Percentiles rank a stretch among this genome's conserved stretches.
phyloP scores from a whole-genome alignment of 2,888 invertebrate genomes.

The Metalampra italica region DNA sequence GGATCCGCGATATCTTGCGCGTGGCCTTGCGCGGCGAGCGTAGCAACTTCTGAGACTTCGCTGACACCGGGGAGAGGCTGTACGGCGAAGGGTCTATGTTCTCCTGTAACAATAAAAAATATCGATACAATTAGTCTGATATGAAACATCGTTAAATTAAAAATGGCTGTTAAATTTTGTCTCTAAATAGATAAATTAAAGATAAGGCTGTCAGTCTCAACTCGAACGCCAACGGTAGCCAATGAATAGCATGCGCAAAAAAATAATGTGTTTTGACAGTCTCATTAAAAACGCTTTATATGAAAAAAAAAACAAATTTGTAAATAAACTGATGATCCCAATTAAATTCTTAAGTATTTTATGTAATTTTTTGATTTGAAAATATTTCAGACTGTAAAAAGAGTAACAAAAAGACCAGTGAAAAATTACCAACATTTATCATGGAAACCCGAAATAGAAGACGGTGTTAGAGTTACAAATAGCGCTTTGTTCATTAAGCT shows the following conservation, averaged over 20 bases:
- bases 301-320: slow-evolving; percentile 26
- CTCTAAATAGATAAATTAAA: slow-evolving; percentile 3
- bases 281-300: slow-evolving; percentile 34
- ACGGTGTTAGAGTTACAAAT: slow-evolving; percentile 55
- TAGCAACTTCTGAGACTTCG: slow-evolving; percentile 95
- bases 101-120: slow-evolving; percentile 79
- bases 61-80: slow-evolving; percentile 96
- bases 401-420: slow-evolving; percentile 15
- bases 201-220: slow-evolving; percentile 13
- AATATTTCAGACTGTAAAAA: slow-evolving; percentile 10
- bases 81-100: slow-evolving; percentile 92
- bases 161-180: not conserved
- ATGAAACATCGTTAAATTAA: not conserved
- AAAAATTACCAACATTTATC: slow-evolving; percentile 29
- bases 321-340: slow-evolving; percentile 25
- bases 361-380: too few species aligned
- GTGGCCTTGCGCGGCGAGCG: slow-evolving; percentile 98
- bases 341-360: not conserved
- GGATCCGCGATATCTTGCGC: slow-evolving; percentile 98
- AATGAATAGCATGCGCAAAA: slow-evolving; percentile 26
- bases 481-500: slow-evolving; percentile 48
- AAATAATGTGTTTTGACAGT: slow-evolving; percentile 34
- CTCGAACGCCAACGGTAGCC: slow-evolving; percentile 26
- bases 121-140: not conserved
- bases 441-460: slow-evolving; percentile 21